A percentile compares a stretch with the other conserved stretches of the same genome.
Conservation (phyloP, 2,113 vertebrate species). For the Edolisoma coerulescens region DNA sequence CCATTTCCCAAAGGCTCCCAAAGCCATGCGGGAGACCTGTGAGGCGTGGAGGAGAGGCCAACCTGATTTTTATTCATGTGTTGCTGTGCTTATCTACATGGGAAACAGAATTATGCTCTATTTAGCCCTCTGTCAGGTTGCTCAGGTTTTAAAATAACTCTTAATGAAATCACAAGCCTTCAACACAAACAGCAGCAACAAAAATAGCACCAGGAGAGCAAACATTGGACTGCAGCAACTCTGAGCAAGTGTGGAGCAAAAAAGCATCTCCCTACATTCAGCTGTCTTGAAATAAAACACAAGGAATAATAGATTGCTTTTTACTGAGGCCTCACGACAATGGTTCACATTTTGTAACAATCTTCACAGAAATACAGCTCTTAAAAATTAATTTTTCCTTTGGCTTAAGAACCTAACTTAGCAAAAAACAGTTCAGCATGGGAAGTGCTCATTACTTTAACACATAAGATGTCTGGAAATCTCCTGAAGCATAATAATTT, state of each 20-base stretch:
- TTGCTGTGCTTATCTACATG: conserved; percentile 4
- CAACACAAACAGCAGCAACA: background rate
- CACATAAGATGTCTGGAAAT: background rate
- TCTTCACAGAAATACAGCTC: background rate
- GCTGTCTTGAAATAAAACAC: background rate
- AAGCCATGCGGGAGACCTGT: background rate
- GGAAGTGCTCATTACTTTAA: background rate
- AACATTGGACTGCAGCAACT: background rate
- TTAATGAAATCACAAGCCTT: conserved; percentile 34
- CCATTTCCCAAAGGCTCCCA: background rate
- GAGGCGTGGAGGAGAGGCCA: background rate
- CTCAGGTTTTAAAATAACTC: background rate
- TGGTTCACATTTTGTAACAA: background rate
- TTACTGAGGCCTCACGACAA: background rate
- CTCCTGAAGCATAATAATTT: background rate
- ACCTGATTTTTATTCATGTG: background rate
- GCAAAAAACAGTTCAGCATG: background rate
- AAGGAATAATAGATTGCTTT: background rate
- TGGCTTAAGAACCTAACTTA: background rate
- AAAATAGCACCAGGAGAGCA: background rate
- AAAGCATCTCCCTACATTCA: background rate
- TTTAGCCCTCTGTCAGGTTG: background rate
- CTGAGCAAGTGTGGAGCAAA: background rate
- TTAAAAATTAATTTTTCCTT: background rate
- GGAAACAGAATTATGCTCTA: conserved; percentile 8